Percentiles rank a stretch among this genome's conserved stretches.
These are phyloP conservation scores for Baryphthengus martii DNA, from an alignment of 2,113 vertebrate species.

Conservation along the genomic window DNA sequence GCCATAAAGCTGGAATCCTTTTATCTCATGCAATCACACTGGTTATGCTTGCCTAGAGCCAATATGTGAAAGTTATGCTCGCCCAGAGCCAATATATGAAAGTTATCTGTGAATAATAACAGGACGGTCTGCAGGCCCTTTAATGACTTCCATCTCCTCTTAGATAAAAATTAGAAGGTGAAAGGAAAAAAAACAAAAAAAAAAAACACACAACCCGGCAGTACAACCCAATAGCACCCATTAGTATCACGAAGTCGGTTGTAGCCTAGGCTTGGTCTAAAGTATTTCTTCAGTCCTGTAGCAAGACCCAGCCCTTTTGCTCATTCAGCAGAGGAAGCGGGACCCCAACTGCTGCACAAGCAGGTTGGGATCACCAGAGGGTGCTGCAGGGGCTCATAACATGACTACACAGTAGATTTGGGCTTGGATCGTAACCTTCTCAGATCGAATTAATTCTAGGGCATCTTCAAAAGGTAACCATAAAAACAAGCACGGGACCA, in stretches of 20 bases:
- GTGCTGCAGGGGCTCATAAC: slow-evolving; percentile 55
- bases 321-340: background rate
- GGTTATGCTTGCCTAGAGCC: background rate
- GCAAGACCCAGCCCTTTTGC: background rate
- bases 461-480: background rate
- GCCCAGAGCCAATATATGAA: background rate
- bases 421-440: background rate
- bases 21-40: background rate
- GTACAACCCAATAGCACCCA: background rate
- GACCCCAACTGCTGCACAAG: slow-evolving; percentile 25
- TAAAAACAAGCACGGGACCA: background rate
- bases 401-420: background rate
- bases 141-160: background rate
- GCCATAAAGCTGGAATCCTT: background rate
- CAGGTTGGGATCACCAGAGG: slow-evolving; percentile 42
- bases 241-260: background rate
- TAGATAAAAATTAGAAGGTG: background rate
- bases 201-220: background rate
- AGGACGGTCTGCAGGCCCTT: background rate
- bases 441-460: background rate
- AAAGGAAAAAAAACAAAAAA: background rate
- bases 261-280: background rate
- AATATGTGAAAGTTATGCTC: background rate
- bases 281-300: background rate
- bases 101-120: background rate